These are phyloP conservation scores for Polyploca ridens DNA, from an alignment of 2,888 invertebrate genomes.

Conservation along the genomic window DNA sequence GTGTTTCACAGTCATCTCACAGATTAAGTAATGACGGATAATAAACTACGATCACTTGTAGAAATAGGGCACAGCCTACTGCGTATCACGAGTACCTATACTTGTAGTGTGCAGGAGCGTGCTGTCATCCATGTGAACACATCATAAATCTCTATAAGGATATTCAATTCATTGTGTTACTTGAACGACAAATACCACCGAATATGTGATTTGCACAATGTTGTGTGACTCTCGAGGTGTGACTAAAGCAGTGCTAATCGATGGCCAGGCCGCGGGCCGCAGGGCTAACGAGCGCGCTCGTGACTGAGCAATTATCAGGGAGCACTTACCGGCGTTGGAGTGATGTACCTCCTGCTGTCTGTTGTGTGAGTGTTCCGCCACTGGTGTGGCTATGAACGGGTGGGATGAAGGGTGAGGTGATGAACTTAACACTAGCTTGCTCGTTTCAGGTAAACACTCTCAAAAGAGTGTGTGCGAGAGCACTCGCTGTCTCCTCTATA, in stretches of 20 bases:
- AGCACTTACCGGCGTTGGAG: constrained; percentile 65
- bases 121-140: background rate
- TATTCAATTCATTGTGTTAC: background rate
- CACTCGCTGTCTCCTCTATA: constrained; percentile 53
- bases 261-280: constrained; percentile 20
- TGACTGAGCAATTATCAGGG: constrained; percentile 49
- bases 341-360: constrained; percentile 57
- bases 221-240: constrained; percentile 36
- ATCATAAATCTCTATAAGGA: background rate
- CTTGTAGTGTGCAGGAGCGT: background rate
- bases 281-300: constrained; percentile 37
- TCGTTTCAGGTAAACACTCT: constrained; percentile 68
- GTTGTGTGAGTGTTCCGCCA: constrained; percentile 70
- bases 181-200: constrained; percentile 7
- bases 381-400: constrained; percentile 77
- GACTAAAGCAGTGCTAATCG: constrained; percentile 46
- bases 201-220: constrained; percentile 16
- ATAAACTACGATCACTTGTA: constrained; percentile 34
- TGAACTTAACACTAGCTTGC: constrained; percentile 65
- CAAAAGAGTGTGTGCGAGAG: constrained; percentile 65
- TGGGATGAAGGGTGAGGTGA: constrained; percentile 49
- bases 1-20: constrained; percentile 30
- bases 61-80: constrained; percentile 39
- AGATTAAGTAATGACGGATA: constrained; percentile 47
- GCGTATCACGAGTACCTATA: constrained; percentile 22